Base-by-base conservation (phyloP, 2,888 invertebrate species). In the Timema podura region DNA sequence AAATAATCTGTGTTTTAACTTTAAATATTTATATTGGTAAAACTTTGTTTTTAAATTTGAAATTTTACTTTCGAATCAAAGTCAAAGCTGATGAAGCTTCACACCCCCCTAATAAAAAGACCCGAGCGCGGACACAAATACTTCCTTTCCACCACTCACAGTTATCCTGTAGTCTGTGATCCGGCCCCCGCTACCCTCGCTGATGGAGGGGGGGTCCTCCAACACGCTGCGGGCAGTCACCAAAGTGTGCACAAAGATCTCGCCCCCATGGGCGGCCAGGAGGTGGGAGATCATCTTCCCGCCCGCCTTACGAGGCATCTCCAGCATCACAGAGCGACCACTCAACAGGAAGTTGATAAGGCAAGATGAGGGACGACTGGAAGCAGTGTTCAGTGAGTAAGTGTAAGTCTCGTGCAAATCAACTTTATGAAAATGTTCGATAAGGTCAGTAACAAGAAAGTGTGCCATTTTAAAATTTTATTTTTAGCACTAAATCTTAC, bases 271-370 rank as follows among this genome's bases (percentile, higher is more conserved):
- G 10, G 96, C 93, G 0, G 96, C 93, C 67, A 98, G 80, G 78
- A 98, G 88, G 82, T 98, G 98, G 0, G 96, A 96, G 46, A 95
- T 92, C 0, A 94, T 90, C 79, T 96, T 92, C 0, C 92, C 91
- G 2, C 93, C 93, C 13, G 89, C 86, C 82, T 93, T 94, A 16
- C 83, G 78, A 0, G 83, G 93, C 86, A 96, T 93, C 83, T 98
- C 97, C 66, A 98, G 82, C 85, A 95, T 90, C 13, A 95, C 95
- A 0, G 93, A 93, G n/a, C 95, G 85, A 10, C 98, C 98, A 78
- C 93, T 95, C 0, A 98, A 85, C n/a, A 99, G 83, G 82, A 99
- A 99, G 82, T 97, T 97, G 65, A 98, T 98, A 68, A 99, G 85
- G 80, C 98, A 99, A 0, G 97, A 94, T 0, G 98, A 97, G 0